Conservation (phyloP, 2,797 vertebrate species). For the Neoniphon sammara region DNA sequence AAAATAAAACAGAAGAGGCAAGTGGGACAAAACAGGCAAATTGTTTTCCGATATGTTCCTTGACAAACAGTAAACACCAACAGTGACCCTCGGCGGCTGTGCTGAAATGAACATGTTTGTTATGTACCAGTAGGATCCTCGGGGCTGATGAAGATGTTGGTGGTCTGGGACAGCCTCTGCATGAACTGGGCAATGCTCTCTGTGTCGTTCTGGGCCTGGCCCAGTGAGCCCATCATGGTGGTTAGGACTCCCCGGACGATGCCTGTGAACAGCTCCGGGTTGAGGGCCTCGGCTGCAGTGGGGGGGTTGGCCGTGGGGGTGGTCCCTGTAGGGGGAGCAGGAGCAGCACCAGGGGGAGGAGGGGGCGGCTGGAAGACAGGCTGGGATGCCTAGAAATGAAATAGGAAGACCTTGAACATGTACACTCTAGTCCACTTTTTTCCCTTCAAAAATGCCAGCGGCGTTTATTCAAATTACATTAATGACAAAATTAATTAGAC, state of each 20-base stretch:
- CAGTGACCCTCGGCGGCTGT: not conserved
- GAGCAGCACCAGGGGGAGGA: constrained; percentile 45
- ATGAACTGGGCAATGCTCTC: constrained; percentile 95
- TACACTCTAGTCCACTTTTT: not conserved
- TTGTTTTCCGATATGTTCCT: not conserved
- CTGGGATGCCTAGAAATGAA: constrained; percentile 73
- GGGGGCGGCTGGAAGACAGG: constrained; percentile 73
- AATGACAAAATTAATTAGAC: no score
- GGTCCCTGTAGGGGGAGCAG: constrained; percentile 46
- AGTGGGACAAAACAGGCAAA: not conserved
- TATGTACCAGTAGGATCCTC: constrained; percentile 88
- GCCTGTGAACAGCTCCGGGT: constrained; percentile 91
- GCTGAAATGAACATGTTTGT: no score
- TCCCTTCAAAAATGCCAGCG: not conserved
- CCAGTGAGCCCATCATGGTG: constrained; percentile 91
- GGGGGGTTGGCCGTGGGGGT: constrained; percentile 45
- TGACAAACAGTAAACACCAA: not conserved
- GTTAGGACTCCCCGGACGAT: constrained; percentile 92
- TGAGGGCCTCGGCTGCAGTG: constrained; percentile 81
- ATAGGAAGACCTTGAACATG: not conserved
- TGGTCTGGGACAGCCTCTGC: constrained; percentile 91
- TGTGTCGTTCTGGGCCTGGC: constrained; percentile 87
- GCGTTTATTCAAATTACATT: not conserved
- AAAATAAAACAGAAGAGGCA: not conserved
- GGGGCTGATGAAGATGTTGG: constrained; percentile 91